phyloP scores from a whole-genome alignment of 2,113 vertebrate genomes.

The Phoxinus phoxinus region DNA sequence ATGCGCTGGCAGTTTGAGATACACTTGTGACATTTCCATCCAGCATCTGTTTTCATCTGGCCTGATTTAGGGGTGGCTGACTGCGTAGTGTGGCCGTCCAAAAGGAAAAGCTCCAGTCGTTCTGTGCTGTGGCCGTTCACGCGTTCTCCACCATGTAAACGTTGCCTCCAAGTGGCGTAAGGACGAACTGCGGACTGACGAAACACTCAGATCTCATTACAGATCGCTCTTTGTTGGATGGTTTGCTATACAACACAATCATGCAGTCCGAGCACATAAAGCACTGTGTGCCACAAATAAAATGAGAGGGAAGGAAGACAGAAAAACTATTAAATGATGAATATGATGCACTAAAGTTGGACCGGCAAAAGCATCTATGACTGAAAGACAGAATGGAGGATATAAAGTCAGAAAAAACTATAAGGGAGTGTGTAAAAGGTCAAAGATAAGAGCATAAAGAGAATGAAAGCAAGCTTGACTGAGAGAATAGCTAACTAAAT shows the following conservation, averaged over 20 bases:
- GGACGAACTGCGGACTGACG: constrained; percentile 26
- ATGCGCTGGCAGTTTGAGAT: constrained; percentile 83
- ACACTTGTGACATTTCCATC: constrained; percentile 82
- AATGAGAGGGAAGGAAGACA: neutral
- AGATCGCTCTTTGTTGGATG: neutral
- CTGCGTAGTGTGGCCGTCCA: constrained; percentile 1
- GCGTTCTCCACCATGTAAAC: constrained; percentile 56
- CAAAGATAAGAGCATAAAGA: constrained; percentile 38
- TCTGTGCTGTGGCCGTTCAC: neutral
- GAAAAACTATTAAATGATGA: neutral
- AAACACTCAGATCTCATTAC: neutral
- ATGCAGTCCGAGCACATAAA: constrained; percentile 31
- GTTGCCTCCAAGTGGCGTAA: constrained; percentile 75
- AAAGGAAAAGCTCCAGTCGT: neutral
- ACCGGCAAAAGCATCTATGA: constrained; percentile 1
- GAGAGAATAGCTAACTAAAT: constrained; percentile 47
- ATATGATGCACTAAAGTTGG: constrained; percentile 2
- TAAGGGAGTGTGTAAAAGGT: constrained; percentile 12
- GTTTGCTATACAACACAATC: neutral
- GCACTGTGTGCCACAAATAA: neutral
- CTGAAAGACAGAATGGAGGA: constrained; percentile 15
- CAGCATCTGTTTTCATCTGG: constrained; percentile 76
- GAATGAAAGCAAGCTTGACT: constrained; percentile 39
- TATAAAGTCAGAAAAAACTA: neutral
- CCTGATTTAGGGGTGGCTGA: constrained; percentile 72